These are phyloP conservation scores for Neopipo cinnamomea DNA, from an alignment of 2,113 vertebrate species.

Conservation along the genomic window DNA sequence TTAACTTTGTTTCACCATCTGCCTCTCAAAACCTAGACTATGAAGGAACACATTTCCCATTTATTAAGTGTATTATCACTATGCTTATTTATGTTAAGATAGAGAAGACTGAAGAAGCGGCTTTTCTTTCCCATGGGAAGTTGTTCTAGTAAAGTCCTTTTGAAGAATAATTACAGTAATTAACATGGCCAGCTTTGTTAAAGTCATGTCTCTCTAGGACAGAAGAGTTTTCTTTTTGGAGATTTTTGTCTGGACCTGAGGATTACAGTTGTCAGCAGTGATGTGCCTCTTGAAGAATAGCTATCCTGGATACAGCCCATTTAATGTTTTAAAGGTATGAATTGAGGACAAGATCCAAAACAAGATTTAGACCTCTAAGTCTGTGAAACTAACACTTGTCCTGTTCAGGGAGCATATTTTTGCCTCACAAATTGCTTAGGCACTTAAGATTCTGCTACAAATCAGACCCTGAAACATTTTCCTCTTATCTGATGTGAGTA, in stretches of 20 bases:
- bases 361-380: slow-evolving; percentile 22
- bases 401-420: neutral
- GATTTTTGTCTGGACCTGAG: slow-evolving; percentile 9
- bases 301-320: neutral
- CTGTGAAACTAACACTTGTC: neutral
- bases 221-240: neutral
- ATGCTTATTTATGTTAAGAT: neutral
- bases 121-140: neutral
- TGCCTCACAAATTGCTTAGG: neutral
- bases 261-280: slow-evolving; percentile 32
- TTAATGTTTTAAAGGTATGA: neutral
- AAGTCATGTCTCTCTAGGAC: neutral
- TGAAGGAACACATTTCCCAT: neutral
- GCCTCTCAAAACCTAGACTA: neutral
- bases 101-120: neutral
- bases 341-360: neutral
- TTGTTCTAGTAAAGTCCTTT: neutral
- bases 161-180: slow-evolving; percentile 22
- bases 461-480: neutral
- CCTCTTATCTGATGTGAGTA: neutral
- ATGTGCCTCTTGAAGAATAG: neutral
- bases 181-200: neutral
- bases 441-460: slow-evolving; percentile 1
- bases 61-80: neutral
- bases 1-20: neutral